Base-by-base conservation (phyloP, 1,140 invertebrate genomes). In the Trissolcus basalis region DNA sequence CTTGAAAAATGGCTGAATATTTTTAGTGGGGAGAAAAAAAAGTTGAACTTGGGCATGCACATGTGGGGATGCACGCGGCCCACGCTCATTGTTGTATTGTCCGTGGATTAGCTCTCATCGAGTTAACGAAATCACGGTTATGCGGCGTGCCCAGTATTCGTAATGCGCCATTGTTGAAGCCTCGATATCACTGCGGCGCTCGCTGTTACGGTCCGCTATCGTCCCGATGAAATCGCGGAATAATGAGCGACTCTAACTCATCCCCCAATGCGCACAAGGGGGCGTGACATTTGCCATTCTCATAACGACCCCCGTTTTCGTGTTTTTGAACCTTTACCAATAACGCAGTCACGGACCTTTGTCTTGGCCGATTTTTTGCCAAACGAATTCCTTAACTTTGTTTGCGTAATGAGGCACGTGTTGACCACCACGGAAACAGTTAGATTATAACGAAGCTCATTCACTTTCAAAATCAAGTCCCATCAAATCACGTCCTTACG, bases 11-110 rank as follows among this genome's bases (percentile, higher is more conserved):
- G 36, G 36, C 9, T 9, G n/a, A 39, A n/a, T 39, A 39, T 39
- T 39, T 39, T n/a, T 39, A 39, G 36, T 39, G 9, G 36, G n/a
- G 36, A 1, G 9, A 39, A n/a, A 11, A 39, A 12, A 65, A 49
- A 13, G 7, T 60, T 43, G 48, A 55, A 49, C 50, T 48, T 45
- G 16, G 33, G 56, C 44, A 60, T 41, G 32, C 41, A 54, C 53
- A 65, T 72, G 67, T 73, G 47, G 58, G 51, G 68, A 61, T 51
- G 49, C 53, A 36, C 6, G n/a, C 80, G 58, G 68, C 79, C 79
- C 72, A 80, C 80, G 79, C 80, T 78, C 77, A 82, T 82, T 82
- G 80, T 82, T 81, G 76, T 70, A 81, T 81, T 81, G 79, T 82
- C 75, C 77, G 71, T 63, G 77, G 74, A 80, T 82, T 82, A 78